Percentiles rank a stretch among this genome's conserved stretches.
Evolutionary conservation across 2,888 invertebrate genomes (phyloP).

Genomic region (Troilus luridus): DNA sequence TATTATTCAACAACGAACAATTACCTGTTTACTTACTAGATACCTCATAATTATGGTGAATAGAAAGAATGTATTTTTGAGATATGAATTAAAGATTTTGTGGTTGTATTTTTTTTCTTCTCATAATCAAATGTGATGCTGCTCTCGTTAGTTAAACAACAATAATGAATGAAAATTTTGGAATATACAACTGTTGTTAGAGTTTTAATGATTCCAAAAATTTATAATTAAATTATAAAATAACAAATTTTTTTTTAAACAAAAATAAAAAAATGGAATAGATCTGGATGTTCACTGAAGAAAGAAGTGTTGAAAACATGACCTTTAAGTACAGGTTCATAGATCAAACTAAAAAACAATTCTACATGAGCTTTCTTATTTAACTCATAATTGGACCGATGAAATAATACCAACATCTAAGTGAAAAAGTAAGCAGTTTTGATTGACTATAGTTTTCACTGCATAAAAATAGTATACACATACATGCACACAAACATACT

Average conservation of each 20-base stretch:
- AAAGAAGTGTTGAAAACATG: background rate
- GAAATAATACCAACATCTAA: background rate
- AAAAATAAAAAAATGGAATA: background rate
- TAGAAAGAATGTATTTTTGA: no score
- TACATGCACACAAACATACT: background rate
- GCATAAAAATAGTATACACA: no score
- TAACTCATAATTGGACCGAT: background rate
- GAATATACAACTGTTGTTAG: background rate
- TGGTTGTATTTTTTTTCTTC: no score
- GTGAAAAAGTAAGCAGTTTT: background rate
- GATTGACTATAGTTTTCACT: background rate
- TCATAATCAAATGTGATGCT: no score
- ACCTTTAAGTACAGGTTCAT: background rate
- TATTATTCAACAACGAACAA: no score
- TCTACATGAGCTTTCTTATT: background rate
- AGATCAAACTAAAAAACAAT: background rate
- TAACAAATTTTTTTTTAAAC: background rate
- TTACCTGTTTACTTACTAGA: no score
- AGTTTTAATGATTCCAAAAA: background rate
- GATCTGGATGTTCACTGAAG: background rate
- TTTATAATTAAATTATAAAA: background rate
- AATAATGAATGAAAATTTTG: background rate
- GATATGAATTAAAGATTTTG: no score
- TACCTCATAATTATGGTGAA: no score
- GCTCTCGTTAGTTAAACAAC: background rate